Evolutionary conservation across 2,888 invertebrate species (phyloP).

Genomic region (Exephanes ischioxanthus): DNA sequence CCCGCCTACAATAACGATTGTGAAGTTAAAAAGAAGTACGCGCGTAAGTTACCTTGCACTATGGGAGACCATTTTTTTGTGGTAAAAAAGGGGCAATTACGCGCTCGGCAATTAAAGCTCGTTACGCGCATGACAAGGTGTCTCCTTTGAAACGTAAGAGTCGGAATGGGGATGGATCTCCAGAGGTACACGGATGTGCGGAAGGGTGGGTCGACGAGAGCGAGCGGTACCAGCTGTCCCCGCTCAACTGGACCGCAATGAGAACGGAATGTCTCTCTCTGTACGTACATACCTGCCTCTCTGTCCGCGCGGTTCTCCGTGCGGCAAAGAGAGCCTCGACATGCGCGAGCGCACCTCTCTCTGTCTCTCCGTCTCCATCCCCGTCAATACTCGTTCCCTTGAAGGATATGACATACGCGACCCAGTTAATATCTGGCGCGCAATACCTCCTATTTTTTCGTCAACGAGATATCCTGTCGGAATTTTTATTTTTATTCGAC

Average conservation of each 20-base stretch:
- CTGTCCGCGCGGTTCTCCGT: slow-evolving; percentile 1
- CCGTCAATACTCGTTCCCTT: slow-evolving; percentile 52
- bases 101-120: neutral
- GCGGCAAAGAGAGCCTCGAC: slow-evolving; percentile 37
- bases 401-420: slow-evolving; percentile 57
- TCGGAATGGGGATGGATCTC: slow-evolving; percentile 50
- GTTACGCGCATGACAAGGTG: neutral
- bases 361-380: slow-evolving; percentile 3
- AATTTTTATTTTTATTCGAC: neutral
- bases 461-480: too few species aligned
- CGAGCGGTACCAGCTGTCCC: slow-evolving; percentile 46
- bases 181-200: slow-evolving; percentile 62
- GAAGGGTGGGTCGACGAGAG: slow-evolving; percentile 60
- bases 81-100: neutral
- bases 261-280: slow-evolving; percentile 30
- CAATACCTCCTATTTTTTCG: slow-evolving; percentile 2
- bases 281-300: neutral
- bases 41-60: too few species aligned
- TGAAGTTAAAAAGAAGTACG: too few species aligned
- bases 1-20: too few species aligned
- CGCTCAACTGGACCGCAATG: slow-evolving; percentile 49
- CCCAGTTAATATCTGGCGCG: slow-evolving; percentile 48
- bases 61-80: neutral
- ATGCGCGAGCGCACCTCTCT: slow-evolving; percentile 31
- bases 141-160: slow-evolving; percentile 21